These are phyloP conservation scores for Melierax canorus DNA, from an alignment of 2,113 vertebrate species.

Conservation along the genomic window DNA sequence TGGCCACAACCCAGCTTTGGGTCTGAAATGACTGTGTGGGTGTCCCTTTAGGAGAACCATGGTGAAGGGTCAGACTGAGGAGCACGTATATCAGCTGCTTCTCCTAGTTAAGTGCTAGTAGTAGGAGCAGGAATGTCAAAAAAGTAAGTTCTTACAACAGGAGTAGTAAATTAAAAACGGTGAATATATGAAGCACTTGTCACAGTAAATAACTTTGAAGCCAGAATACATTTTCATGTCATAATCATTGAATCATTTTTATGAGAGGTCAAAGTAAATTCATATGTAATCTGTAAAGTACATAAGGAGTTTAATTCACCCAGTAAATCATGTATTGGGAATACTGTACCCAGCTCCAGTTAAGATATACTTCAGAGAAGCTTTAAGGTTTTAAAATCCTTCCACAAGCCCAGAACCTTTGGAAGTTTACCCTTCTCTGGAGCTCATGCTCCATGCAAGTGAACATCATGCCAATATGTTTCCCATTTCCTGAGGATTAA, in stretches of 20 bases:
- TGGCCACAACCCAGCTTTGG: not conserved
- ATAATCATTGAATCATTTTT: constrained; percentile 50
- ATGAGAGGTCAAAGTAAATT: constrained; percentile 27
- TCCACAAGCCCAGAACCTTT: not conserved
- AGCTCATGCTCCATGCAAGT: constrained; percentile 6
- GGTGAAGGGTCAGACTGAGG: not conserved
- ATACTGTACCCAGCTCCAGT: not conserved
- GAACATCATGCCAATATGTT: constrained; percentile 23
- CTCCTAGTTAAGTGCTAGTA: not conserved
- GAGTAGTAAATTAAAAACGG: not conserved
- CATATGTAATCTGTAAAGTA: not conserved
- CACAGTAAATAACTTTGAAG: not conserved
- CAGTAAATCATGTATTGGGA: constrained; percentile 3
- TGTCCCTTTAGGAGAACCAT: not conserved
- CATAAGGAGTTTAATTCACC: constrained; percentile 10
- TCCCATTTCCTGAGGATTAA: constrained; percentile 52
- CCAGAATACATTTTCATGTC: not conserved
- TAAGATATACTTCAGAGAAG: constrained; percentile 29
- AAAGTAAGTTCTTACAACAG: not conserved
- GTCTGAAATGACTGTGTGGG: not conserved
- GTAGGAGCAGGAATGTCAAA: not conserved
- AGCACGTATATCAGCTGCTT: not conserved
- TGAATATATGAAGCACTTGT: constrained; percentile 7
- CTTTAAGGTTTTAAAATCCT: constrained; percentile 18
- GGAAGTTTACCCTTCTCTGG: constrained; percentile 2